Base-by-base conservation (phyloP, 1,140 invertebrate species). In the Scaptomyza montana region DNA sequence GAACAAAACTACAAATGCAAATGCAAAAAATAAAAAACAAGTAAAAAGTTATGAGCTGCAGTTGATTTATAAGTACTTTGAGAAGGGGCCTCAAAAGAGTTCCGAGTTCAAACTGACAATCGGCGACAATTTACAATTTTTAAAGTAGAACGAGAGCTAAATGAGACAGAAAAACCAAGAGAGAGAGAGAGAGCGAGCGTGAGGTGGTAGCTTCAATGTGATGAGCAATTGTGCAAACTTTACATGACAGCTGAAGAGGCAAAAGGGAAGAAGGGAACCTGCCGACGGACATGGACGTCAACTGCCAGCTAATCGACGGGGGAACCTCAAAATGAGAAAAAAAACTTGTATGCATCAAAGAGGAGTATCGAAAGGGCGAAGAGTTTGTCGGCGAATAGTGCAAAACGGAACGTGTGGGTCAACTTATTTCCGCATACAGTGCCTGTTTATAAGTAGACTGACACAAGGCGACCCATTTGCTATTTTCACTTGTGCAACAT, bases 401-500 rank as follows among this genome's bases (percentile, higher is more conserved):
- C 1, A 16, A 16, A 16, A 16, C 16, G 33, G 49, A 62, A 45
- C 41, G 43, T 33, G 19, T 54, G 45, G 45, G 47, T 25, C 46
- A 36, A 47, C 36, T 56, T 21, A 9, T 57, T 56, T 56, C 33
- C 33, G 33, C 33, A 36, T 36, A 36, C 33, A 36, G 33, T 9
- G 60, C 25, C 57, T 71, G 73, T 43, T n/a, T 64, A 41, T 45
- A 60, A 63, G 61, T 61, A 57, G 55, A 64, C 63, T 55, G 79
- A 80, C 39, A 43, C 77, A 89, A 89, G 84, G 76, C 84, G 80
- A 85, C 84, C 85, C 79, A 87, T 87, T 87, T 84, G 84, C 79
- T 80, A 85, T 89, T 87, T 87, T 87, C 82, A 87, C 84, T 87
- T 87, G 76, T 84, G 79, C 80, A 84, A 77, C 80, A 84, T 80